Conservation (phyloP, 2,113 vertebrate genomes). For the Gallinago undulata region DNA sequence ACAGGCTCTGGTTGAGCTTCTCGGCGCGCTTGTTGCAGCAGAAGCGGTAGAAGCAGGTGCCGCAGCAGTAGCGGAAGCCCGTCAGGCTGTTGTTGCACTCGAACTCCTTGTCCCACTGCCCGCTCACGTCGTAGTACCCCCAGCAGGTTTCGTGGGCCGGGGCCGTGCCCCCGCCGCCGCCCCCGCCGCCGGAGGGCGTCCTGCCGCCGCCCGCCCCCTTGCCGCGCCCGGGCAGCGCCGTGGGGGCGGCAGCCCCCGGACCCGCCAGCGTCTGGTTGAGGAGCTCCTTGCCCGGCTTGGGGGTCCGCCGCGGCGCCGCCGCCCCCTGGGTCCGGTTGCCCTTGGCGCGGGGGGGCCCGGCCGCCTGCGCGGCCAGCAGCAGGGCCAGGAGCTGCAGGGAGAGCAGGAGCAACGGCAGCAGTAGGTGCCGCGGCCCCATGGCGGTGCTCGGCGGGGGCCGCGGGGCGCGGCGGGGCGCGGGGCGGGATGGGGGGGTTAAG, state of each 20-base stretch:
- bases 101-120: constrained; percentile 95
- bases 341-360: constrained; percentile 64
- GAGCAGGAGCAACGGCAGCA: constrained; percentile 55
- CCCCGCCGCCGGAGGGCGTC: constrained; percentile 7
- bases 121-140: constrained; percentile 98
- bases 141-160: constrained; percentile 87
- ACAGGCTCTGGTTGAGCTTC: constrained; percentile 91
- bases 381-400: constrained; percentile 56
- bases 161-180: constrained; percentile 67
- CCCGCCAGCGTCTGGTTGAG: constrained; percentile 56
- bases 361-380: constrained; percentile 38
- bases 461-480: neutral
- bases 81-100: constrained; percentile 98
- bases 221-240: constrained; percentile 47
- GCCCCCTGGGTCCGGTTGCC: constrained; percentile 66
- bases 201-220: constrained; percentile 54
- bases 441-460: constrained; percentile 29
- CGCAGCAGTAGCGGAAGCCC: constrained; percentile 97
- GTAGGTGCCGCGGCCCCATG: constrained; percentile 70
- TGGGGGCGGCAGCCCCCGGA: constrained; percentile 9
- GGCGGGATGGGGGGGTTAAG: neutral
- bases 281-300: constrained; percentile 45
- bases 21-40: constrained; percentile 96
- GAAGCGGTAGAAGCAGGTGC: constrained; percentile 96
- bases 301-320: neutral